Conservation (phyloP, 2,888 invertebrate genomes). For the Pelosia muscerda region DNA sequence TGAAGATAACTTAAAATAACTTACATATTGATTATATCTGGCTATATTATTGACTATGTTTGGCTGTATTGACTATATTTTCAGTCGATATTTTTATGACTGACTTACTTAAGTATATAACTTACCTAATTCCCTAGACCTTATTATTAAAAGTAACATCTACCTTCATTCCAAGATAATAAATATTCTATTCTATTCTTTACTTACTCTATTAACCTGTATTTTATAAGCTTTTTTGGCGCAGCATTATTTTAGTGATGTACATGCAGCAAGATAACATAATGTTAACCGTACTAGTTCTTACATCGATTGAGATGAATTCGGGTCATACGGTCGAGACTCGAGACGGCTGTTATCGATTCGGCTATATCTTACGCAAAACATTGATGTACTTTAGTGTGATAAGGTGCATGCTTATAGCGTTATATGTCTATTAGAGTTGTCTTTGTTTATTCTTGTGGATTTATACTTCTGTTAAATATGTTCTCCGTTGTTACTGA, state of each 20-base stretch:
- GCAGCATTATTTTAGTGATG: not conserved
- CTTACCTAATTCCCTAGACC: too few relatives aligned
- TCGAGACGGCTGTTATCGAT: conserved; percentile 78
- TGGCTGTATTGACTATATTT: too few relatives aligned
- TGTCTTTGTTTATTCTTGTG: not conserved
- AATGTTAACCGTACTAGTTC: conserved; percentile 27
- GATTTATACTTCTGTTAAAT: not conserved
- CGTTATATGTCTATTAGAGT: not conserved
- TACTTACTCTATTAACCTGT: too few relatives aligned
- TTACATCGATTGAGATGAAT: conserved; percentile 59
- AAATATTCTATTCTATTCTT: too few relatives aligned
- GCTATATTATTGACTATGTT: too few relatives aligned
- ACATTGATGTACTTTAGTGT: conserved; percentile 29
- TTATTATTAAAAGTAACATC: too few relatives aligned
- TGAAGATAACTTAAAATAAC: too few relatives aligned
- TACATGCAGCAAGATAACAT: conserved; percentile 11
- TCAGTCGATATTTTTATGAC: too few relatives aligned
- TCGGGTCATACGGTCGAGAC: conserved; percentile 78
- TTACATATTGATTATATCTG: too few relatives aligned
- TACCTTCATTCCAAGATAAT: too few relatives aligned
- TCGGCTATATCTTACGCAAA: conserved; percentile 72
- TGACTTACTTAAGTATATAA: too few relatives aligned
- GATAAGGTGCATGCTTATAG: conserved; percentile 18
- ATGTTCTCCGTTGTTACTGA: too few relatives aligned
- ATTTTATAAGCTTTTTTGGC: not conserved